A percentile compares a stretch with the other conserved stretches of the same genome.
Conservation (phyloP, 2,113 vertebrate genomes). For the Zootoca vivipara region DNA sequence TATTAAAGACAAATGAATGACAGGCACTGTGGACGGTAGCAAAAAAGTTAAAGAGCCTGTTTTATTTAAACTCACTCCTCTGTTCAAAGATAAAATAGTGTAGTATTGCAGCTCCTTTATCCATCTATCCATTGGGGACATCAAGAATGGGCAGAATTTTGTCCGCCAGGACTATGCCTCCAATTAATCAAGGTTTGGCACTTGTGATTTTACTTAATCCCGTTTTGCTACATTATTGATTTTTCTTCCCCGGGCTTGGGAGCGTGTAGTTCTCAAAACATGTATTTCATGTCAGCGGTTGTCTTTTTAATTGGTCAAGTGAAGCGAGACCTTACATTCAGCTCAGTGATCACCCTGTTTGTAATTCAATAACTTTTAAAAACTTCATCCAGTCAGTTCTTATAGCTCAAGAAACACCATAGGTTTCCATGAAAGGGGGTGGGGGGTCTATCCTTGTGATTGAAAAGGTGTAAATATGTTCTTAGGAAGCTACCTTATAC, state of each 20-base stretch:
- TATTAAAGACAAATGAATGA: slow-evolving; percentile 12
- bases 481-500: not conserved
- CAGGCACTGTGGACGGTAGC: not conserved
- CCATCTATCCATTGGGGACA: not conserved
- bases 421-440: not conserved
- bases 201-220: slow-evolving; percentile 17
- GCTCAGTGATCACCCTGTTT: not conserved
- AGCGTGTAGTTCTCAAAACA: slow-evolving; percentile 32
- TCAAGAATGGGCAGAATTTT: slow-evolving; percentile 6
- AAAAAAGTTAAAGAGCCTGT: not conserved
- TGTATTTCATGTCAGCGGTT: slow-evolving; percentile 16
- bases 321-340: not conserved
- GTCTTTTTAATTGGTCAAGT: slow-evolving; percentile 25
- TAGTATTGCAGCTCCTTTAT: not conserved
- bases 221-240: not conserved
- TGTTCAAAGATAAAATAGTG: slow-evolving; percentile 19
- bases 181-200: slow-evolving; percentile 37
- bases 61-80: slow-evolving; percentile 9
- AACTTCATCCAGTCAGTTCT: not conserved
- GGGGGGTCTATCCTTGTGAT: not conserved
- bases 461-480: not conserved
- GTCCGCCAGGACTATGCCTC: not conserved
- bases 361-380: slow-evolving; percentile 19
- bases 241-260: slow-evolving; percentile 16
- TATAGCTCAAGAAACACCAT: not conserved